Conservation (phyloP, 2,113 vertebrate species). For the Phrynocephalus versicolor region DNA sequence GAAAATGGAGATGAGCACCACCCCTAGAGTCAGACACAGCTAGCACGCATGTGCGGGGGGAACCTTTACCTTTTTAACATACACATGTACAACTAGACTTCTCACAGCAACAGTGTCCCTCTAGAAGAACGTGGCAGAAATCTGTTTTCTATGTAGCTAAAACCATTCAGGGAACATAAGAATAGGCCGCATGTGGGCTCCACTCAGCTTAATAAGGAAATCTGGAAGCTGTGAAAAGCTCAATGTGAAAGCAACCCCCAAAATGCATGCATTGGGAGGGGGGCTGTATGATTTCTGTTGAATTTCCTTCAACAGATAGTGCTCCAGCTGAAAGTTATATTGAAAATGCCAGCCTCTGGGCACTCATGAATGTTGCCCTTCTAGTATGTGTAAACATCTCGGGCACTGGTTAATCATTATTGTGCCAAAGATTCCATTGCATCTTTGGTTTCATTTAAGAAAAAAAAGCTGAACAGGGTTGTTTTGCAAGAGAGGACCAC, state of each 20-base stretch:
- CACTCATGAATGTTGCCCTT: not conserved
- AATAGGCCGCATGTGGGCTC: not conserved
- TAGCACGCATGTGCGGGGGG: no score
- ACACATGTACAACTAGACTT: not conserved
- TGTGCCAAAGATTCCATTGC: constrained; percentile 52
- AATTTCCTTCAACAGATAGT: not conserved
- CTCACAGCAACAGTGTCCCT: not conserved
- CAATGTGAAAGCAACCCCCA: not conserved
- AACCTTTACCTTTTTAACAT: no score
- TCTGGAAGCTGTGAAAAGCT: not conserved
- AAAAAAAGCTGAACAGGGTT: constrained; percentile 58
- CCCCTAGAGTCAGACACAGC: no score
- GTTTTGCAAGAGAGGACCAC: constrained; percentile 29
- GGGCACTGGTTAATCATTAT: constrained; percentile 47
- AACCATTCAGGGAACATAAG: not conserved
- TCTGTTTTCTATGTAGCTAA: not conserved
- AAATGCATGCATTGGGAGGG: not conserved
- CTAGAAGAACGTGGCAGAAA: not conserved
- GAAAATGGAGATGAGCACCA: no score
- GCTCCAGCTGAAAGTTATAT: not conserved
- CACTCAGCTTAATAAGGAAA: not conserved
- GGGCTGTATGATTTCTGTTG: no score
- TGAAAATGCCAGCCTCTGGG: not conserved
- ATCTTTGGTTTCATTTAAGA: constrained; percentile 15
- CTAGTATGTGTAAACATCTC: not conserved